A percentile compares a stretch with the other conserved stretches of the same genome.
phyloP scores from a whole-genome alignment of 2,797 vertebrate species.

The Pogoniulus pusillus region DNA sequence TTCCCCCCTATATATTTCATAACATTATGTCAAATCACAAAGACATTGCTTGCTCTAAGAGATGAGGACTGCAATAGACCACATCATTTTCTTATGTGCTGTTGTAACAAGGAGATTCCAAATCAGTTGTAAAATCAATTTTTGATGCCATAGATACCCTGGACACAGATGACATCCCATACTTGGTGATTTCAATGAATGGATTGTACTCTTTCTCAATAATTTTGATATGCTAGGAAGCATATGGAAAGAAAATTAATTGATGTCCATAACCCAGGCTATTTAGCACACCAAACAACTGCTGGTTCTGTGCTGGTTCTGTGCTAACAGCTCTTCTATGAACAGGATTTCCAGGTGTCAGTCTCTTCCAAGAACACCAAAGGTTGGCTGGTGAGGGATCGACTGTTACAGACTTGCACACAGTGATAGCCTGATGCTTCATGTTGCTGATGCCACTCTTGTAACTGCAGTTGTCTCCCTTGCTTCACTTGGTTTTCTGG shows the following conservation, averaged over 20 bases:
- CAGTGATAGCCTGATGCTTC: neutral
- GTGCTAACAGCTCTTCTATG: neutral
- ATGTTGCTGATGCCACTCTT: rapidly evolving
- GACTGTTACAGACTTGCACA: rapidly evolving
- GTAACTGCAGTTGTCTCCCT: neutral
- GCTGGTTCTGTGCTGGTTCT: neutral
- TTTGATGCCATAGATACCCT: neutral
- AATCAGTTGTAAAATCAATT: neutral
- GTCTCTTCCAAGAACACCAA: rapidly evolving
- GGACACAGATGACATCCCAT: neutral
- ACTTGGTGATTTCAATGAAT: neutral
- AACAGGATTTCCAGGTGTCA: neutral
- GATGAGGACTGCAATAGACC: neutral
- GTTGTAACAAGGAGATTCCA: neutral
- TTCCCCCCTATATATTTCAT: neutral
- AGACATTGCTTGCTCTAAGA: neutral
- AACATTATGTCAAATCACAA: neutral
- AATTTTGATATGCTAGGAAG: neutral
- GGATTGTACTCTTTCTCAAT: neutral
- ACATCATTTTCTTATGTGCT: neutral
- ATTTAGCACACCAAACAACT: neutral
- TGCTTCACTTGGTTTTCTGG: neutral
- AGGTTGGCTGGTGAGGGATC: rapidly evolving
- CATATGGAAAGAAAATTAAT: neutral
- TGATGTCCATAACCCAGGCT: neutral